Conservation (phyloP, 2,888 invertebrate genomes). For the Augochlorella aurata region DNA sequence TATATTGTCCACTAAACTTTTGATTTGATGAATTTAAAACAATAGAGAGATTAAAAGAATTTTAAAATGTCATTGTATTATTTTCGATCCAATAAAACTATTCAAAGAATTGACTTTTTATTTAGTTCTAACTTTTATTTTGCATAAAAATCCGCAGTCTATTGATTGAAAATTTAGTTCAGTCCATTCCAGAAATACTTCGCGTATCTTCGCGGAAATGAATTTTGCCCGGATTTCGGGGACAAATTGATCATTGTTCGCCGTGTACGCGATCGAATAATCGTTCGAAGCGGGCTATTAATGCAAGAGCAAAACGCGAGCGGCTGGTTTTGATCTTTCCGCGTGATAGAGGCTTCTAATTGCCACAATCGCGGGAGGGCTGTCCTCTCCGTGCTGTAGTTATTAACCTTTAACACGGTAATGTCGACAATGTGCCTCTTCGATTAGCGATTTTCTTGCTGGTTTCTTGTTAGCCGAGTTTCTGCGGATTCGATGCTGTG, state of each 20-base stretch:
- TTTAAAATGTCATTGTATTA: not conserved
- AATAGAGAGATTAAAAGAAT: not conserved
- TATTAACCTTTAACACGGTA: slow-evolving; percentile 50
- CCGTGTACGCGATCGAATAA: slow-evolving; percentile 21
- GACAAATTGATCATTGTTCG: not conserved
- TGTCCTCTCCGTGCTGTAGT: slow-evolving; percentile 31
- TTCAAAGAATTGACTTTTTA: no score
- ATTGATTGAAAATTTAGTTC: no score
- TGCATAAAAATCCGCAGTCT: no score
- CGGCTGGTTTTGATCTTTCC: slow-evolving; percentile 26
- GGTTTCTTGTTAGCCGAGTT: slow-evolving; percentile 20
- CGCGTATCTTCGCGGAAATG: not conserved
- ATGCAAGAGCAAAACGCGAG: slow-evolving; percentile 40
- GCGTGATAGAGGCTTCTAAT: slow-evolving; percentile 54
- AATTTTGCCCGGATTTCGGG: not conserved
- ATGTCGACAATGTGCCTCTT: slow-evolving; percentile 41
- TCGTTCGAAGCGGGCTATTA: slow-evolving; percentile 32
- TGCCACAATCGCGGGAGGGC: slow-evolving; percentile 44
- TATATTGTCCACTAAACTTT: no score
- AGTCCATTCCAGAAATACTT: no score
- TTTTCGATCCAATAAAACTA: not conserved
- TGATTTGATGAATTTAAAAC: not conserved
- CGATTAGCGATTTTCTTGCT: slow-evolving; percentile 28
- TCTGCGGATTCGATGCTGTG: not conserved
- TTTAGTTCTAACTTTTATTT: no score